Evolutionary conservation across 2,113 vertebrate genomes (phyloP).

Genomic region (Ginglymostoma cirratum): DNA sequence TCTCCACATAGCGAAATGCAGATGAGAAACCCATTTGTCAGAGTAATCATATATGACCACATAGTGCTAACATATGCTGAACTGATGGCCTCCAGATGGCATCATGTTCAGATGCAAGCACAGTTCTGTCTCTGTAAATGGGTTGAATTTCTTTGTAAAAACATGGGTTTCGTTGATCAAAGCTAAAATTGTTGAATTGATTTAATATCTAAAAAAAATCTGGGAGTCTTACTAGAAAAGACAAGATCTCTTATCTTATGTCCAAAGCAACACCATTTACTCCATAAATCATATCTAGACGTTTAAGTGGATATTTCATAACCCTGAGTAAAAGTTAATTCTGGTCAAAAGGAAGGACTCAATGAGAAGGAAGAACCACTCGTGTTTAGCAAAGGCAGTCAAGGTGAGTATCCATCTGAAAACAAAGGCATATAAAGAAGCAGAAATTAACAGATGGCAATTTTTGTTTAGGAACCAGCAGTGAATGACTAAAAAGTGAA

Average conservation of each 20-base stretch:
- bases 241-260: background rate
- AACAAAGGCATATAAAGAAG: too few species aligned
- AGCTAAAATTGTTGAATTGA: background rate
- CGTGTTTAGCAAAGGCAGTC: too few species aligned
- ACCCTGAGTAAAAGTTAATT: too few species aligned
- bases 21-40: background rate
- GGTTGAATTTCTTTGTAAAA: slow-evolving; percentile 12
- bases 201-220: background rate
- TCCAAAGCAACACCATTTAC: background rate
- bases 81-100: background rate
- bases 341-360: too few species aligned
- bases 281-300: background rate
- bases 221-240: background rate
- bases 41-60: background rate
- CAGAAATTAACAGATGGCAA: too few species aligned
- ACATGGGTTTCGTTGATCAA: background rate
- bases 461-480: too few species aligned
- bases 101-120: background rate
- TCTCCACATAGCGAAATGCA: background rate
- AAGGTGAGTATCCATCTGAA: too few species aligned
- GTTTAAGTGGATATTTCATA: too few species aligned
- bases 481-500: too few species aligned
- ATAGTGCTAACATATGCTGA: background rate
- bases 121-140: background rate
- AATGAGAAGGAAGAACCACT: too few species aligned